Conservation (phyloP, 2,888 invertebrate genomes). For the Idaea straminata region DNA sequence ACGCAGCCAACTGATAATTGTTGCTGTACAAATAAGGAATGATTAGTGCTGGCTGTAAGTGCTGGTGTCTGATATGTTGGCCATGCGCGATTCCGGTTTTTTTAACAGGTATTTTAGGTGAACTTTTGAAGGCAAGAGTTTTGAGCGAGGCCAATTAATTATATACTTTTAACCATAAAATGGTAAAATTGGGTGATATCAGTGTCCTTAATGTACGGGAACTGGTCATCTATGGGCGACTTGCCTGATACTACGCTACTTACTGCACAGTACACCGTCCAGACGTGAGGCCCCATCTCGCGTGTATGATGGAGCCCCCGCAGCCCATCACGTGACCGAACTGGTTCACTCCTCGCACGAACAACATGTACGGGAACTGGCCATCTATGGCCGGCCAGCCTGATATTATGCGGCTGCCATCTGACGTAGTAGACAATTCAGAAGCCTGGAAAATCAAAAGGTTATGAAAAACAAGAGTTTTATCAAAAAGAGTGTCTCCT, state of each 20-base stretch:
- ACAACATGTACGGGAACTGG: constrained; percentile 46
- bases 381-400: constrained; percentile 43
- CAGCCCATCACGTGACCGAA: constrained; percentile 36
- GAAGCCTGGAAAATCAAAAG: background rate
- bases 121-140: too few species aligned
- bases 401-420: constrained; percentile 40
- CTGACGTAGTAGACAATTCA: constrained; percentile 10
- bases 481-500: too few species aligned
- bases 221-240: constrained; percentile 41
- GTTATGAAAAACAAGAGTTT: too few species aligned
- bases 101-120: background rate
- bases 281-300: constrained; percentile 45
- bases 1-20: too few species aligned
- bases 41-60: too few species aligned
- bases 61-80: too few species aligned
- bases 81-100: background rate
- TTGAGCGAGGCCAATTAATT: too few species aligned
- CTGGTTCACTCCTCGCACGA: constrained; percentile 33
- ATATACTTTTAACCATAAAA: too few species aligned
- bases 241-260: constrained; percentile 16
- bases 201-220: constrained; percentile 35
- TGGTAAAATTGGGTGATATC: too few species aligned
- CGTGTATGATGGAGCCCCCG: constrained; percentile 45
- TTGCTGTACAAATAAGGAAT: too few species aligned
- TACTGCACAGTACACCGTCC: constrained; percentile 40